Percentiles rank a stretch among this genome's conserved stretches.
Conservation (phyloP, 2,113 vertebrate genomes). For the Tenrec ecaudatus region DNA sequence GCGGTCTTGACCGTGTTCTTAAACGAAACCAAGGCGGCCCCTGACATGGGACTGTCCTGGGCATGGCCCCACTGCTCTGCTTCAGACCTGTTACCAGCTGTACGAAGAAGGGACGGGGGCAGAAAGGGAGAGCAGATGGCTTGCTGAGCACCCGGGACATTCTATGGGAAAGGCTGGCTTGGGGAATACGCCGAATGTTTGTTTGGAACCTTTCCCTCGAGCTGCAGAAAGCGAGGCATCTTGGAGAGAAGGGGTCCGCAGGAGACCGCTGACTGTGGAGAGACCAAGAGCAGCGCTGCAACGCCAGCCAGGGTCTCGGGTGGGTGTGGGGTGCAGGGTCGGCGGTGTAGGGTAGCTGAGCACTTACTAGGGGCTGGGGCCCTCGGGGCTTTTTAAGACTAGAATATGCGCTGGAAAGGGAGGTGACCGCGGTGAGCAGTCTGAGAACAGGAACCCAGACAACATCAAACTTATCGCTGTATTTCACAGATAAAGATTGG, state of each 20-base stretch:
- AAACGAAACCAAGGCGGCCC: neutral
- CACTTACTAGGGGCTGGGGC: constrained; percentile 13
- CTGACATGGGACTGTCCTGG: neutral
- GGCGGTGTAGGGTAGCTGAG: neutral
- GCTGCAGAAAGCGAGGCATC: neutral
- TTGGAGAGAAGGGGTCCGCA: neutral
- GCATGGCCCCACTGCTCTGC: neutral
- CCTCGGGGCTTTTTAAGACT: neutral
- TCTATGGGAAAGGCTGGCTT: neutral
- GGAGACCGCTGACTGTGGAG: neutral
- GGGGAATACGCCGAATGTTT: constrained; percentile 24
- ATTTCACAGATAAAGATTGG: constrained; percentile 98
- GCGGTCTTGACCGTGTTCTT: neutral
- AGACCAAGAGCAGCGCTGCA: neutral
- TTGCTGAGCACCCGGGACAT: constrained; percentile 36
- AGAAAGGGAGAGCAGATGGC: neutral
- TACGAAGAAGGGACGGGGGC: neutral
- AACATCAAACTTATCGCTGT: constrained; percentile 77
- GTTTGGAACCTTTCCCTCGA: neutral
- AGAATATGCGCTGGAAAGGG: constrained; percentile 31
- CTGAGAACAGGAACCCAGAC: constrained; percentile 57
- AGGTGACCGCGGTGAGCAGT: constrained; percentile 29
- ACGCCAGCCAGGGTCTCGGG: neutral
- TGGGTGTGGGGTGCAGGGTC: neutral
- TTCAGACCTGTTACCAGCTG: neutral